phyloP scores from a whole-genome alignment of 2,888 invertebrate species.

The Branchinecta sandiegonensis region DNA sequence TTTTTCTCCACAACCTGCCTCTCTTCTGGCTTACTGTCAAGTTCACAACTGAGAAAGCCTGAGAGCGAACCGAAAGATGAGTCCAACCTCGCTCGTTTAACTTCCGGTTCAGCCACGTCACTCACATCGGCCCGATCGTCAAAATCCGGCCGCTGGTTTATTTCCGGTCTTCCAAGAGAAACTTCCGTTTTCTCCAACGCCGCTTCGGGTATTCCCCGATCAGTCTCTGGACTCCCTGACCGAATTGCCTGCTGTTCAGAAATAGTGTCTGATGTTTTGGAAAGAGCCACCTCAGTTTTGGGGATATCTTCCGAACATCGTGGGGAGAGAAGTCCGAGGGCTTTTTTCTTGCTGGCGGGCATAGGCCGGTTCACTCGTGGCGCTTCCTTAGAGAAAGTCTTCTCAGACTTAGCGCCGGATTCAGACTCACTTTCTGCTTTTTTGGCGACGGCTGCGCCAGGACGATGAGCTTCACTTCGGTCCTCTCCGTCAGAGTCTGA shows the following conservation, averaged over 20 bases:
- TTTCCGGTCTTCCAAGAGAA: background rate
- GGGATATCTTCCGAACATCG: background rate
- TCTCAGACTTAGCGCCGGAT: background rate
- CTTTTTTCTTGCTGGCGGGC: constrained; percentile 23
- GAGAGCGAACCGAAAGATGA: constrained; percentile 13
- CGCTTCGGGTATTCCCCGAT: background rate
- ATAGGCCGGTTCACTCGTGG: constrained; percentile 19
- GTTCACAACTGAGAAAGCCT: background rate
- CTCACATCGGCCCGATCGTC: constrained; percentile 4
- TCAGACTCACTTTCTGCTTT: background rate
- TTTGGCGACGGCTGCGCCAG: background rate
- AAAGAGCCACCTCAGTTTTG: background rate
- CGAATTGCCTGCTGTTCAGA: background rate
- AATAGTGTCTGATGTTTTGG: background rate
- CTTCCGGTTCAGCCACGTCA: constrained; percentile 27
- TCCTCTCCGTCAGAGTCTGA: constrained; percentile 21
- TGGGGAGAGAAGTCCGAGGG: constrained; percentile 18
- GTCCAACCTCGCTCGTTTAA: constrained; percentile 28
- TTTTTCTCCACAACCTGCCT: background rate
- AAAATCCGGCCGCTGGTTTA: background rate
- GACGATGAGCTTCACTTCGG: constrained; percentile 20
- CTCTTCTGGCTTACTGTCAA: background rate
- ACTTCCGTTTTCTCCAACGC: background rate
- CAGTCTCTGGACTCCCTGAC: background rate
- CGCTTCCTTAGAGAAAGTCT: constrained; percentile 4